These are phyloP conservation scores for Euthynnus affinis DNA, from an alignment of 2,797 vertebrate species.

Conservation along the genomic window DNA sequence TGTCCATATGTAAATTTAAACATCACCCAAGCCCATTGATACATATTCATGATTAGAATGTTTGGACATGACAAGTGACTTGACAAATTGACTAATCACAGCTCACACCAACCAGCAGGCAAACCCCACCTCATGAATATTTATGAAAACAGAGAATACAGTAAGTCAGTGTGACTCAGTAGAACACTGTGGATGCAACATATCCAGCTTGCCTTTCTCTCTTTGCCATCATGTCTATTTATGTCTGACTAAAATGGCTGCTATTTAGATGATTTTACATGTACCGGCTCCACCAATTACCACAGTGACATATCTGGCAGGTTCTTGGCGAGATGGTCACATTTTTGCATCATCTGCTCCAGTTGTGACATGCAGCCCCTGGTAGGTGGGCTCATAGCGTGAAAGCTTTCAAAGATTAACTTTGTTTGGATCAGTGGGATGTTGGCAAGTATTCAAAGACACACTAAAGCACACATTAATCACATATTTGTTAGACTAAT, in stretches of 20 bases:
- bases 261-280: slow-evolving; percentile 40
- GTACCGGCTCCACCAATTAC: slow-evolving; percentile 25
- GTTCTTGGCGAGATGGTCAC: slow-evolving; percentile 42
- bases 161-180: slow-evolving; percentile 63
- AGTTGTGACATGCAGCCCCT: slow-evolving; percentile 26
- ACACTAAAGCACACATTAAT: slow-evolving; percentile 18
- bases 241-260: slow-evolving; percentile 53
- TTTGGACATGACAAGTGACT: slow-evolving; percentile 38
- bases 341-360: slow-evolving; percentile 40
- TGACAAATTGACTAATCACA: slow-evolving; percentile 46
- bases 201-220: slow-evolving; percentile 38
- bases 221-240: slow-evolving; percentile 33
- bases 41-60: slow-evolving; percentile 23
- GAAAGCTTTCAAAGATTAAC: slow-evolving; percentile 47
- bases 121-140: slow-evolving; percentile 50
- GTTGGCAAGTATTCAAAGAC: slow-evolving; percentile 30
- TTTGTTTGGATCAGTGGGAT: slow-evolving; percentile 31
- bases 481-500: slow-evolving; percentile 30
- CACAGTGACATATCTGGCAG: slow-evolving; percentile 42
- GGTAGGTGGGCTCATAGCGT: slow-evolving; percentile 17
- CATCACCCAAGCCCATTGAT: background rate
- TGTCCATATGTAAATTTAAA: background rate
- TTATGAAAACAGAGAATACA: slow-evolving; percentile 38
- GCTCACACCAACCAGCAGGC: slow-evolving; percentile 34
- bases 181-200: slow-evolving; percentile 35